These are phyloP conservation scores for Drosophila lacicola DNA, from an alignment of 2,888 invertebrate species.

Conservation along the genomic window DNA sequence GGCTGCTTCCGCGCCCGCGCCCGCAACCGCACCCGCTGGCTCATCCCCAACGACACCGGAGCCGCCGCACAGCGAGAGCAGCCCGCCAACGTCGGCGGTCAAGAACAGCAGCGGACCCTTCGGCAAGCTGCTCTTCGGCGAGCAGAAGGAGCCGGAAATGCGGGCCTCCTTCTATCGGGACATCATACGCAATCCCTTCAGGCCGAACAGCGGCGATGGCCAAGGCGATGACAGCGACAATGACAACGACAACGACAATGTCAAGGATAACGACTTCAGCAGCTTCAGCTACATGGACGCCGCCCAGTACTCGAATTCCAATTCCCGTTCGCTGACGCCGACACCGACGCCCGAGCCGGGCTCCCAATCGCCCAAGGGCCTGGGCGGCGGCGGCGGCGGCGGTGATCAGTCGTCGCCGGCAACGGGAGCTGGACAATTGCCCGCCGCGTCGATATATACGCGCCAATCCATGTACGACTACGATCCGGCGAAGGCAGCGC, in stretches of 20 bases:
- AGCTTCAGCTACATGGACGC: conserved; percentile 6
- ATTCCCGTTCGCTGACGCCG: conserved; percentile 77
- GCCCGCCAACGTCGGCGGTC: not conserved
- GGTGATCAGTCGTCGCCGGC: not conserved
- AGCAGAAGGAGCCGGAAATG: conserved; percentile 33
- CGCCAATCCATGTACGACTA: conserved; percentile 83
- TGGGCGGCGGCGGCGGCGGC: conserved; percentile 17
- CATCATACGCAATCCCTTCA: conserved; percentile 72
- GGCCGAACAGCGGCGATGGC: conserved; percentile 44
- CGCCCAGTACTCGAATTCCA: conserved; percentile 55
- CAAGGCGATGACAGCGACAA: conserved; percentile 27
- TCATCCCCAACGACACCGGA: conserved; percentile 5
- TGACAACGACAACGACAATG: conserved; percentile 29
- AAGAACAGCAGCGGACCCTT: conserved; percentile 16
- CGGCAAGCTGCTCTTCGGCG: conserved; percentile 36
- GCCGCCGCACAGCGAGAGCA: not conserved
- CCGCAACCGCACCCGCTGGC: not conserved
- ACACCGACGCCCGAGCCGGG: conserved; percentile 71
- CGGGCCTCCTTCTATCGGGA: conserved; percentile 56
- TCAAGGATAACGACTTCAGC: conserved; percentile 6
- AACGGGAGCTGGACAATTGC: not conserved
- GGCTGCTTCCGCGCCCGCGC: not conserved
- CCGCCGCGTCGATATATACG: conserved; percentile 60
- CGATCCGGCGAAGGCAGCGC: conserved; percentile 45
- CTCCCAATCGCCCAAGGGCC: conserved; percentile 71